Percentiles rank a stretch among this genome's conserved stretches.
Evolutionary conservation across 1,140 invertebrate species (phyloP).

Genomic region (Drosophila lacteicornis): DNA sequence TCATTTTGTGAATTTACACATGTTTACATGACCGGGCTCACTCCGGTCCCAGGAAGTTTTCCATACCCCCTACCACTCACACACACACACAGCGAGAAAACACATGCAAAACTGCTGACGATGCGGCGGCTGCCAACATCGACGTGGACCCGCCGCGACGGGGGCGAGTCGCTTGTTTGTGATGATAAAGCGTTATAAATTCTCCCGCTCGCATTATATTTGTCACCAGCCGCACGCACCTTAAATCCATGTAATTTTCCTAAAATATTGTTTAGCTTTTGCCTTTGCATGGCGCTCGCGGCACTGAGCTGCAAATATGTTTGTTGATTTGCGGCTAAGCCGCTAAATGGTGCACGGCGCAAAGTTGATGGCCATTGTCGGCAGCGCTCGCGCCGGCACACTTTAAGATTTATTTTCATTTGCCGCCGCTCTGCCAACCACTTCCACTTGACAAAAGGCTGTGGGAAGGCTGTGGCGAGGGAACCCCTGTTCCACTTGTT

Average conservation of each 20-base stretch:
- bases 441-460: constrained; percentile 36
- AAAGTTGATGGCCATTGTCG: constrained; percentile 40
- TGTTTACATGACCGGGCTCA: constrained; percentile 65
- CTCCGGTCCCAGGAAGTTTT: constrained; percentile 2
- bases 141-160: background rate
- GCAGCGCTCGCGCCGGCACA: constrained; percentile 10
- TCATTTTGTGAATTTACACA: constrained; percentile 80
- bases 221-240: constrained; percentile 56
- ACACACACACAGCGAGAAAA: background rate
- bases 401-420: constrained; percentile 66
- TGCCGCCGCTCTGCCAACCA: constrained; percentile 15
- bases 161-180: constrained; percentile 51
- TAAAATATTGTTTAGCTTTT: constrained; percentile 77
- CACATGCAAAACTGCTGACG: constrained; percentile 58
- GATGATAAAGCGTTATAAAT: constrained; percentile 73
- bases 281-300: constrained; percentile 41
- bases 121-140: constrained; percentile 12
- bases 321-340: constrained; percentile 76
- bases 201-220: constrained; percentile 68
- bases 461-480: constrained; percentile 4
- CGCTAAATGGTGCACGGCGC: constrained; percentile 53
- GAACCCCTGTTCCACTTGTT: constrained; percentile 10
- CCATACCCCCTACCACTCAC: background rate
- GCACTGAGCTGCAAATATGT: constrained; percentile 46
- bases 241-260: constrained; percentile 78